phyloP scores from a whole-genome alignment of 2,888 invertebrate species.

The Lasius fuliginosus region DNA sequence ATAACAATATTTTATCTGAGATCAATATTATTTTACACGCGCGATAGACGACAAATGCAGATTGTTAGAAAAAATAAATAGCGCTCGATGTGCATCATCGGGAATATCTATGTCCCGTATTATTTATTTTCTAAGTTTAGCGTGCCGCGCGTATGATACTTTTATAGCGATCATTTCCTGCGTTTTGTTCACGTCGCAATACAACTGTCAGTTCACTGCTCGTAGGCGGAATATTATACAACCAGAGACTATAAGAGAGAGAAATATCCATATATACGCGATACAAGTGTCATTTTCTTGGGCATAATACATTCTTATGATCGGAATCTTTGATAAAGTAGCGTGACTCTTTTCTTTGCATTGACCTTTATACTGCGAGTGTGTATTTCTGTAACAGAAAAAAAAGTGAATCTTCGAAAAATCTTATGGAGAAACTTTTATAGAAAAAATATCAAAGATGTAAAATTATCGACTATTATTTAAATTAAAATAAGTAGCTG shows the following conservation, averaged over 20 bases:
- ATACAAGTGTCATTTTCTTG: conserved; percentile 42
- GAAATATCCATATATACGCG: not conserved
- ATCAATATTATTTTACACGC: not conserved
- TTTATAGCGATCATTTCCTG: conserved; percentile 35
- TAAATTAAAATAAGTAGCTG: not conserved
- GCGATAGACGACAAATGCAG: not conserved
- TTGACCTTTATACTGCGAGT: not conserved
- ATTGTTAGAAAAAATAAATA: conserved; percentile 2
- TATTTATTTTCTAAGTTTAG: conserved; percentile 35
- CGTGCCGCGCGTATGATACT: conserved; percentile 15
- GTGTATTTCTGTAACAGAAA: conserved; percentile 30
- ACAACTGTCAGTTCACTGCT: conserved; percentile 21
- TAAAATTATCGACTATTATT: not conserved
- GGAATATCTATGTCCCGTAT: not conserved
- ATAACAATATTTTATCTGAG: not conserved
- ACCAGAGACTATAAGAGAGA: conserved; percentile 9
- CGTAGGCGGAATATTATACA: not conserved
- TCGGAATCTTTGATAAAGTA: conserved; percentile 25
- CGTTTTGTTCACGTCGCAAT: conserved; percentile 14
- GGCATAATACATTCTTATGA: not conserved
- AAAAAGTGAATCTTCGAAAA: not conserved
- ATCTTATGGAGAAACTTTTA: not conserved
- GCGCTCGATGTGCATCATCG: not conserved
- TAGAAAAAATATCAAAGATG: not conserved
- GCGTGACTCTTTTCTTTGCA: conserved; percentile 16